Base-by-base conservation (phyloP, 2,797 vertebrate genomes). In the Premnoplex brunnescens region DNA sequence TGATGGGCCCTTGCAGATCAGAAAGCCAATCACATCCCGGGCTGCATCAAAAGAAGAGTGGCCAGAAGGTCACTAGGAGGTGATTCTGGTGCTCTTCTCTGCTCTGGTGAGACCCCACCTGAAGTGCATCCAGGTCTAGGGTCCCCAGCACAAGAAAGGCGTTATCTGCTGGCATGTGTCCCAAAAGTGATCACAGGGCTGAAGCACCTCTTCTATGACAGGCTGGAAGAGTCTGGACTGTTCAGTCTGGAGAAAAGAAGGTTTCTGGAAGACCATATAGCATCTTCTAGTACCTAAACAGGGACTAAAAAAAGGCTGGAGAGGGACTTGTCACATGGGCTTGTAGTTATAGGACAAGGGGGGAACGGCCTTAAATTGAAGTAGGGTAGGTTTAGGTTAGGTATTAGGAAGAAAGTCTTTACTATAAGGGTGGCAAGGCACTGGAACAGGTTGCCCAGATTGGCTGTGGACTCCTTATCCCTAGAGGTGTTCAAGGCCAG, bases 1-100 rank as follows among this genome's bases (percentile, higher is more conserved):
- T 27, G 23, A 17, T 10, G 24, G 43, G 11, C 0, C 0, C 16
- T 37, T 58, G 16, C 7, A 37, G 24, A 10, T 66, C 32, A 52
- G 79, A 77, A 72, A 71, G 18, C n/a, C 58, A 20, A 22, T 32
- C n/a, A 26, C 22, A 52, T 32, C 39, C 37, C 46, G 39, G 37
- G 21, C 24, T 77, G 51, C 51, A 58, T 23, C 21, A 27, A 52
- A 58, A 77, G 44, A 52, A 71, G 14, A 0, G 0, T 44, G 44
- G 17, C 18, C 64, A 44, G 20, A n/a, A 34, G n/a, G 64, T 22
- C 51, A 46, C 49, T 28, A n/a, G 9, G 43, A n/a, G 20, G 49
- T 63, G n/a, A 71, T 71, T 34, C 72, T 77, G 37, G 24, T 24
- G n/a, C 10, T 83, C n/a, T 27, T 11, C 10, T 76, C 32, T 37